Conservation (phyloP, 1,140 invertebrate species). For the Branchinecta lindahli region DNA sequence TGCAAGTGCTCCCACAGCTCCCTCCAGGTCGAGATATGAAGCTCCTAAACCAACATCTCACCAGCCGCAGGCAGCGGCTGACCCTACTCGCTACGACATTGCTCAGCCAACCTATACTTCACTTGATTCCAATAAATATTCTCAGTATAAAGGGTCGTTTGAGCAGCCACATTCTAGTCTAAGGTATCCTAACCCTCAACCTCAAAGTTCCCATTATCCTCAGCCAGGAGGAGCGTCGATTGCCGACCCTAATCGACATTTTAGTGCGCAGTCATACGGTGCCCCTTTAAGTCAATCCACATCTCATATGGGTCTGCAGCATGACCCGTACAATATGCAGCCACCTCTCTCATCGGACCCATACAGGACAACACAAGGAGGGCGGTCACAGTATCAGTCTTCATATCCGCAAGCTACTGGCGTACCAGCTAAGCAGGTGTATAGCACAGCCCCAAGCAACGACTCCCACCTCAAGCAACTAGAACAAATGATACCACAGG, state of each 20-base stretch:
- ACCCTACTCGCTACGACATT: neutral
- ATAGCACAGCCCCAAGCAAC: slow-evolving; percentile 5
- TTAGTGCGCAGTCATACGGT: neutral
- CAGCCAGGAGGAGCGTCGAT: neutral
- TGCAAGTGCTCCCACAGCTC: neutral
- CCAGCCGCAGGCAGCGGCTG: neutral
- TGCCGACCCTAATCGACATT: neutral
- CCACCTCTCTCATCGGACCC: neutral
- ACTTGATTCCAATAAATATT: slow-evolving; percentile 1
- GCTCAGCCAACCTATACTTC: slow-evolving; percentile 1
- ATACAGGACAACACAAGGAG: neutral
- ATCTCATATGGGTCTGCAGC: neutral
- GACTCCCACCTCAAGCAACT: neutral
- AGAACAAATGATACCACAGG: neutral
- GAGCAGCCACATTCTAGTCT: neutral
- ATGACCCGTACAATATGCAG: neutral
- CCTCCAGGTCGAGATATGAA: neutral
- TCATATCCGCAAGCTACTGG: neutral
- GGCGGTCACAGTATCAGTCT: neutral
- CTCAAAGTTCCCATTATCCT: neutral
- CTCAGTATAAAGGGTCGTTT: neutral
- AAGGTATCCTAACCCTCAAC: slow-evolving; percentile 6
- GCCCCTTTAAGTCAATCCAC: neutral
- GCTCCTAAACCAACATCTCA: neutral
- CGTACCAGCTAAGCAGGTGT: neutral